These are phyloP conservation scores for Muricea muricata DNA, from an alignment of 92 coral and sea anemone species.

Conservation along the genomic window DNA sequence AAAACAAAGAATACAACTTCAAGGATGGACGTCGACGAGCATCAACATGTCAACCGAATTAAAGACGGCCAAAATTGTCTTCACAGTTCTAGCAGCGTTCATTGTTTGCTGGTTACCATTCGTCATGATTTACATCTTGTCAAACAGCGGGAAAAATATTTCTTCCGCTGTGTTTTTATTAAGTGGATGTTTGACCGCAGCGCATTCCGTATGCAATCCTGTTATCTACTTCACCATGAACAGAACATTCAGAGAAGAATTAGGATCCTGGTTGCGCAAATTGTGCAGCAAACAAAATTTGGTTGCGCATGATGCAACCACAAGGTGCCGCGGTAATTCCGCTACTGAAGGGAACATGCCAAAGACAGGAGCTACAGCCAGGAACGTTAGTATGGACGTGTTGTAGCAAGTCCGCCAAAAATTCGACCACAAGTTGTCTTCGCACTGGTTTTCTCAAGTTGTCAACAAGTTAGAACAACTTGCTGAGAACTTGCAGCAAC, in stretches of 20 bases:
- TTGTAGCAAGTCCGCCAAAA: too few species aligned
- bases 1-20: conserved; percentile 16
- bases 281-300: not conserved
- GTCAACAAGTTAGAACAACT: too few species aligned
- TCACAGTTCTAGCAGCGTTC: conserved; percentile 63
- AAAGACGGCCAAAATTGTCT: conserved; percentile 70
- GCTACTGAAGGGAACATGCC: too few species aligned
- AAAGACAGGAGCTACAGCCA: too few species aligned
- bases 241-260: conserved; percentile 48
- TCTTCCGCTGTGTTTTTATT: conserved; percentile 60
- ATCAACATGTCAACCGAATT: conserved; percentile 39
- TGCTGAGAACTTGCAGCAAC: too few species aligned
- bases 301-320: not conserved
- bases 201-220: conserved; percentile 68
- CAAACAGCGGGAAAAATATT: conserved; percentile 52
- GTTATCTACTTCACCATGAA: conserved; percentile 65
- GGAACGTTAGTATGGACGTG: too few species aligned
- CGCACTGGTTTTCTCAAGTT: too few species aligned
- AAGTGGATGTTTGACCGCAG: conserved; percentile 65
- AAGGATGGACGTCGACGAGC: not conserved
- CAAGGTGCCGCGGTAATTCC: not conserved
- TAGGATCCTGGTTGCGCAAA: conserved; percentile 21
- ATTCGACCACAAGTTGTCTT: too few species aligned
- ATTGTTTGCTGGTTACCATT: conserved; percentile 70
- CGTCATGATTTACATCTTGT: conserved; percentile 59